Conservation (phyloP, 2,888 invertebrate species). For the Melanotus villosus region DNA sequence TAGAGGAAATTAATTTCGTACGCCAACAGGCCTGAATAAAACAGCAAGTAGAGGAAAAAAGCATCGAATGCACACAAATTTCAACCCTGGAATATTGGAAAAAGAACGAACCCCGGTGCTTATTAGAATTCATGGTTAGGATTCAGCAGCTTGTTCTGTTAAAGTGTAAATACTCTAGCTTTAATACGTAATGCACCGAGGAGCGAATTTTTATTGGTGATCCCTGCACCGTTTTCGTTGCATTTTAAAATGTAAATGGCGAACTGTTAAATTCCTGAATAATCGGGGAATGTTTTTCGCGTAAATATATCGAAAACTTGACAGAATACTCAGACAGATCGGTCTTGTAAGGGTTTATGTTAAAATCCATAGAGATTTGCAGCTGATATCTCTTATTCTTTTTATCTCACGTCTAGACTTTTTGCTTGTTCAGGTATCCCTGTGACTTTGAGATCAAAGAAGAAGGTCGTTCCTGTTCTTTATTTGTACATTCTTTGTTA, state of each 20-base stretch:
- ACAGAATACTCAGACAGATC: slow-evolving; percentile 46
- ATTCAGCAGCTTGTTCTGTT: slow-evolving; percentile 31
- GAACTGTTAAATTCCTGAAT: too few relatives aligned
- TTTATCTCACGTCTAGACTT: slow-evolving; percentile 42
- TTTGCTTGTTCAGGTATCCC: slow-evolving; percentile 41
- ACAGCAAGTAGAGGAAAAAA: slow-evolving; percentile 16
- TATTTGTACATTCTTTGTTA: slow-evolving; percentile 23
- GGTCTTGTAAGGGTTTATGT: slow-evolving; percentile 48
- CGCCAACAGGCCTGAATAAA: slow-evolving; percentile 2
- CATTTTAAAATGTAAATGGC: not conserved
- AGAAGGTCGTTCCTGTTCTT: slow-evolving; percentile 18
- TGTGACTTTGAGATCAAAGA: slow-evolving; percentile 39
- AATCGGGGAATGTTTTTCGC: not conserved
- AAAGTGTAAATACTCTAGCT: slow-evolving; percentile 33
- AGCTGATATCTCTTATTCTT: slow-evolving; percentile 42
- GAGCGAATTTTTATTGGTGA: slow-evolving; percentile 16
- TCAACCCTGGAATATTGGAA: slow-evolving; percentile 19
- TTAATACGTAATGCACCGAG: slow-evolving; percentile 30
- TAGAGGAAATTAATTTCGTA: slow-evolving; percentile 12
- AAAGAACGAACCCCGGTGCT: slow-evolving; percentile 22
- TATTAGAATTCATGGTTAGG: slow-evolving; percentile 35
- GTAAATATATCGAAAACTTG: slow-evolving; percentile 49
- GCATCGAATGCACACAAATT: not conserved
- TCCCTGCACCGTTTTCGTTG: not conserved
- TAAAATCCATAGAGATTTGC: slow-evolving; percentile 49